Base-by-base conservation (phyloP, 2,113 vertebrate species). In the Neofelis nebulosa region DNA sequence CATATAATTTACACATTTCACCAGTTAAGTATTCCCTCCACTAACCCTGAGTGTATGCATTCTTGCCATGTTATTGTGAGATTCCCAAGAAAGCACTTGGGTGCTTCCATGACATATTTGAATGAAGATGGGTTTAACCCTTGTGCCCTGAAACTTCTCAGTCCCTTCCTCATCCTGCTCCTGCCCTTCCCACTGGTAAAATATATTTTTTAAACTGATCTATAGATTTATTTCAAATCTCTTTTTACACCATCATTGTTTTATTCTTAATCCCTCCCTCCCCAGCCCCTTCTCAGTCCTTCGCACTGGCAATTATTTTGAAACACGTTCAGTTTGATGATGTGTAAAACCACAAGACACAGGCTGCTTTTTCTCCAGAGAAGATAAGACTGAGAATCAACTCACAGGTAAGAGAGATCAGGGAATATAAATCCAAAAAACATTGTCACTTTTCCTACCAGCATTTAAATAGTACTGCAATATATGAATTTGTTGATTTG, bases 161-260 rank as follows among this genome's bases (percentile, higher is more conserved):
- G 19, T 4, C 41, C n/a, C 6, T 3, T 82, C 38, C 31, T 14
- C 29, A 61, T 9, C 41, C 13, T 21, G 15, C 5, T 38, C 10
- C 25, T 7, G 33, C 18, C 50, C 11, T 27, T 65, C 31, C 57
- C 61, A 82, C n/a, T 63, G 11, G 19, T 90, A 89, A 83, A 61
- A 71, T 55, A 38, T 57, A 89, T 19, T 79, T 69, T 95, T 80
- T 18, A 65, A 81, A 63, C 52, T 78, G 14, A 82, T 36, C 18
- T 91, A 15, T 45, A 84, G 33, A 45, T 94, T 89, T 79, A 83
- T 91, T 91, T 80, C 63, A 66, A 89, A 88, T 91, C 21, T 95
- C 11, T 80, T 80, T 96, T 87, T 81, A 84, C 18, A 85, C 0
- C 45, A 16, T 21, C 29, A 38, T 65, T 29, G 33, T 69, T 31